A percentile compares a stretch with the other conserved stretches of the same genome.
Evolutionary conservation across 2,888 invertebrate species (phyloP).

Genomic region (Rhorus exstirpatorius): DNA sequence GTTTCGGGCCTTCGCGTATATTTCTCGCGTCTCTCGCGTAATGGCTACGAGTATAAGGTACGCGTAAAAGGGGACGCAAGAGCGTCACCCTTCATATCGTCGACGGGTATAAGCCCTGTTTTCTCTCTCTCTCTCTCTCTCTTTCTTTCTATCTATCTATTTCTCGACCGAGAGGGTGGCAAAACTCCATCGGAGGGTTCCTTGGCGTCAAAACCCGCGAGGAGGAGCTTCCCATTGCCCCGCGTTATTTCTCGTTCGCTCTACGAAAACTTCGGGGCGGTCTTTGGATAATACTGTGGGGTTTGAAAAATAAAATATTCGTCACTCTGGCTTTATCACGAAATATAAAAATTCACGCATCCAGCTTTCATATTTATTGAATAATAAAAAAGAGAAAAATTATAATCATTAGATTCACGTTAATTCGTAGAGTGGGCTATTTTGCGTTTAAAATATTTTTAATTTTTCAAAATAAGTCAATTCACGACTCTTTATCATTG

Average conservation of each 20-base stretch:
- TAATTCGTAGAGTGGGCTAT: too few species aligned
- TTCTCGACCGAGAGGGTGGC: constrained; percentile 36
- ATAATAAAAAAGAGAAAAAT: too few species aligned
- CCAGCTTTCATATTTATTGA: too few species aligned
- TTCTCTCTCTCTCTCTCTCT: constrained; percentile 39
- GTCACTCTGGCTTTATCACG: not conserved
- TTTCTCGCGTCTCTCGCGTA: constrained; percentile 77
- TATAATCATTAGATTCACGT: too few species aligned
- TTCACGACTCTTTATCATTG: too few species aligned
- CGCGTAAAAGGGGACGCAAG: constrained; percentile 56
- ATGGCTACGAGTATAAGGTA: constrained; percentile 78
- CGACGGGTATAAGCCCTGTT: constrained; percentile 46
- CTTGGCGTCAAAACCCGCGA: constrained; percentile 45
- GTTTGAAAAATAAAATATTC: not conserved
- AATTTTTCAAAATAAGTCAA: too few species aligned
- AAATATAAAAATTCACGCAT: not conserved
- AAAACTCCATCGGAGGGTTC: constrained; percentile 58
- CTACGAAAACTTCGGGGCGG: constrained; percentile 53
- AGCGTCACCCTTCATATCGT: constrained; percentile 63
- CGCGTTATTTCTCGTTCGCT: constrained; percentile 46
- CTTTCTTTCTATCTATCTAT: constrained; percentile 22
- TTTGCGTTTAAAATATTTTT: too few species aligned
- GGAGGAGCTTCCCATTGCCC: constrained; percentile 62
- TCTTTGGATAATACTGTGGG: constrained; percentile 21
- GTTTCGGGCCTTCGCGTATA: constrained; percentile 58